A percentile compares a stretch with the other conserved stretches of the same genome.
phyloP scores from a whole-genome alignment of 2,888 invertebrate genomes.

The Volucella inanis region DNA sequence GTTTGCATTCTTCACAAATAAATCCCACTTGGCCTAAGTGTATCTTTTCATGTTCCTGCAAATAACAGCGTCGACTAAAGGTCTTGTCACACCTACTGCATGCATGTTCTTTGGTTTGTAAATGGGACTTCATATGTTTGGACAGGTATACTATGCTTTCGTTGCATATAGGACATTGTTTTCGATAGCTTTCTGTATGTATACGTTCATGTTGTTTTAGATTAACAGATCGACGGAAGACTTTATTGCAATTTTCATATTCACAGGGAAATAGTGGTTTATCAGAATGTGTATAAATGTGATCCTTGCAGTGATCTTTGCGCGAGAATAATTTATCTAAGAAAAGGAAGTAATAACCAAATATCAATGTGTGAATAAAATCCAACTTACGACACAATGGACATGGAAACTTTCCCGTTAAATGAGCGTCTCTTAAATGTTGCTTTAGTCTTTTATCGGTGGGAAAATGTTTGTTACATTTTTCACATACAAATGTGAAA shows the following conservation, averaged over 20 bases:
- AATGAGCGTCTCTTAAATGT: constrained; percentile 56
- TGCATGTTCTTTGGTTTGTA: constrained; percentile 31
- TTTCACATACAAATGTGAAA: constrained; percentile 53
- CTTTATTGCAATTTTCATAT: constrained; percentile 49
- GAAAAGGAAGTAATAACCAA: not conserved
- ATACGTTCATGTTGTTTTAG: constrained; percentile 55
- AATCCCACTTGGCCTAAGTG: constrained; percentile 51
- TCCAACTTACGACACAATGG: constrained; percentile 51
- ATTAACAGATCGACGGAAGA: constrained; percentile 30
- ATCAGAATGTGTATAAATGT: constrained; percentile 57
- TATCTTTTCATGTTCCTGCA: constrained; percentile 51
- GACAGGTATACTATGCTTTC: constrained; percentile 55
- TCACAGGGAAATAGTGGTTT: constrained; percentile 54
- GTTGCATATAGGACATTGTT: constrained; percentile 58
- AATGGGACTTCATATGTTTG: constrained; percentile 55
- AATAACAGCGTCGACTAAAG: constrained; percentile 54
- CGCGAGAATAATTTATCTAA: constrained; percentile 58
- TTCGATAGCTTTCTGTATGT: constrained; percentile 50
- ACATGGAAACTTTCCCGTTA: constrained; percentile 56
- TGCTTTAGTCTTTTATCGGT: constrained; percentile 61
- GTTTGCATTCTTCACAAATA: constrained; percentile 38
- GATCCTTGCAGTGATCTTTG: constrained; percentile 60
- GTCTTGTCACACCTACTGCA: constrained; percentile 57
- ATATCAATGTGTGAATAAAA: not conserved
- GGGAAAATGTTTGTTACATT: constrained; percentile 64